These are phyloP conservation scores for Anagyrus pseudococci DNA, from an alignment of 2,888 invertebrate species.

Conservation along the genomic window DNA sequence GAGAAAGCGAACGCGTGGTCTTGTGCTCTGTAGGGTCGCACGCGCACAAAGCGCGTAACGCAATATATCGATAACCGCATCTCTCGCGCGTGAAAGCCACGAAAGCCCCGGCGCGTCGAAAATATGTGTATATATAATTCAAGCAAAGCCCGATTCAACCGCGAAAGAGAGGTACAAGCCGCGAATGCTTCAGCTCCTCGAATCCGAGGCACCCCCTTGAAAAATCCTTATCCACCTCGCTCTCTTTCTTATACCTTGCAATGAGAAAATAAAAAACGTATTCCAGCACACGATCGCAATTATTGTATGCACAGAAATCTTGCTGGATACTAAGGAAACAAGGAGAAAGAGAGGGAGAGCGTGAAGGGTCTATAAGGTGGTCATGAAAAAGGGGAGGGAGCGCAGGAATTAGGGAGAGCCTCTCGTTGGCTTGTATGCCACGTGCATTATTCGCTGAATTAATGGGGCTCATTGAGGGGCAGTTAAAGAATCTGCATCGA, in stretches of 20 bases:
- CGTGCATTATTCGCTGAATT: constrained; percentile 28
- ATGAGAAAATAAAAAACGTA: constrained; percentile 1
- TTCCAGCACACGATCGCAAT: constrained; percentile 24
- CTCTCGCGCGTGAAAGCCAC: too few species aligned
- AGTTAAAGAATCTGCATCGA: constrained; percentile 31
- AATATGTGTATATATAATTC: constrained; percentile 18
- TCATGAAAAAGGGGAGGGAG: too few species aligned
- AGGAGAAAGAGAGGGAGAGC: constrained; percentile 2
- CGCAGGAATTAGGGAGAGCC: too few species aligned
- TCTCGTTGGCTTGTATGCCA: background rate
- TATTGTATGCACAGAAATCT: constrained; percentile 13
- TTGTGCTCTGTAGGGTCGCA: too few species aligned
- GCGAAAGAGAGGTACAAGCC: background rate
- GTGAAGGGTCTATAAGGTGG: background rate
- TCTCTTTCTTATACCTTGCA: background rate
- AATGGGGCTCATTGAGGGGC: constrained; percentile 32
- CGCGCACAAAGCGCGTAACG: too few species aligned
- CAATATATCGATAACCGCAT: too few species aligned
- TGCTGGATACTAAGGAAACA: constrained; percentile 16
- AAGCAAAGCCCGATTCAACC: background rate
- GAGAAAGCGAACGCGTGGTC: too few species aligned
- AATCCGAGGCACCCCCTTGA: too few species aligned
- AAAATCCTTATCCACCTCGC: background rate
- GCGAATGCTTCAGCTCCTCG: background rate
- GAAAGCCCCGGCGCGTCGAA: background rate